Percentiles rank a stretch among this genome's conserved stretches.
These are phyloP conservation scores for Ceryle rudis DNA, from an alignment of 2,797 vertebrate species.

Conservation along the genomic window DNA sequence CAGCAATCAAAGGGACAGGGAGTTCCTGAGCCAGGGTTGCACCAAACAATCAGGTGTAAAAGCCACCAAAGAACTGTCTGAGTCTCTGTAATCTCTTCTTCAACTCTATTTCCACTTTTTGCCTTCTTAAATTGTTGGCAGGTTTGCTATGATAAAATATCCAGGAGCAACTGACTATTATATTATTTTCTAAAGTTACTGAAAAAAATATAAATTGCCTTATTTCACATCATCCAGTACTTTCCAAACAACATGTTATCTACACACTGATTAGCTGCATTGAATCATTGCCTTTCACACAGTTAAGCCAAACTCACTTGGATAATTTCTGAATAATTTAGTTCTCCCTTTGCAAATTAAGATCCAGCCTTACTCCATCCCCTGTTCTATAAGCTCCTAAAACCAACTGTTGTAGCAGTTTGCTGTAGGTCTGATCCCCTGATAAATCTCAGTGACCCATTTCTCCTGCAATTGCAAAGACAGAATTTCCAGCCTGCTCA, in stretches of 20 bases:
- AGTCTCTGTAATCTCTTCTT: background rate
- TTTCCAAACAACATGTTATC: background rate
- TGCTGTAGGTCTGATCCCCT: background rate
- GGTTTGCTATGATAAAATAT: background rate
- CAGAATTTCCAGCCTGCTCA: background rate
- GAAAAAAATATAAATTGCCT: background rate
- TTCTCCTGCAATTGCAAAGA: background rate
- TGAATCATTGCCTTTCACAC: background rate
- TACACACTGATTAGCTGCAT: background rate
- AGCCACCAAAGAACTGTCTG: background rate
- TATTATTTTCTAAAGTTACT: background rate
- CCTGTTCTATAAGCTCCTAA: background rate
- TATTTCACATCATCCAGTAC: background rate
- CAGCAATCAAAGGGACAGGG: background rate
- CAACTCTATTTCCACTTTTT: background rate
- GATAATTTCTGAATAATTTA: background rate
- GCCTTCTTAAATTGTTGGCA: background rate
- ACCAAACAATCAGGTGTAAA: background rate
- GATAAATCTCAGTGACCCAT: background rate
- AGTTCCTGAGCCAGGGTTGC: background rate
- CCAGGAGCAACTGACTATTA: background rate
- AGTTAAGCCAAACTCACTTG: background rate
- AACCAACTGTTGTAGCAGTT: fast-evolving
- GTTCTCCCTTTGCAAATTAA: background rate
- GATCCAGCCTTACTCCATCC: background rate